These are phyloP conservation scores for Chouioia cunea DNA, from an alignment of 2,888 invertebrate genomes.

Conservation along the genomic window DNA sequence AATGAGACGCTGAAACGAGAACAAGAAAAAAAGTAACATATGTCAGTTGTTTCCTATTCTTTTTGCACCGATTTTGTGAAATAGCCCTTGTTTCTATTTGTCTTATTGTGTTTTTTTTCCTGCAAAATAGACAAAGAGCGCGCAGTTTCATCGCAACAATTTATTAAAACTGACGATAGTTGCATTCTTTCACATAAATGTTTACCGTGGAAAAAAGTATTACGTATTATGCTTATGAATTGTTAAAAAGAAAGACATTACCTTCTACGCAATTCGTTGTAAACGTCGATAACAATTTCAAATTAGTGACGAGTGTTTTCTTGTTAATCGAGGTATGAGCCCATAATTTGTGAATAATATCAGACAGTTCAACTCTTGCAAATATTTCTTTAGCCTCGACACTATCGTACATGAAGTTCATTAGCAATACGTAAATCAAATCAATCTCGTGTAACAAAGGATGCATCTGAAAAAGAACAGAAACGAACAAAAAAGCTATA, in stretches of 20 bases:
- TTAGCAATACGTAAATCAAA: conserved; percentile 72
- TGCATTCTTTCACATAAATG: not conserved
- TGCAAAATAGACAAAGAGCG: too few species aligned
- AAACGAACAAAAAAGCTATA: not conserved
- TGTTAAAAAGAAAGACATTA: conserved; percentile 63
- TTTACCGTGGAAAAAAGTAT: too few species aligned
- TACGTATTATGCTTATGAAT: too few species aligned
- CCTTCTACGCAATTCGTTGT: conserved; percentile 76
- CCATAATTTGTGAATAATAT: conserved; percentile 77
- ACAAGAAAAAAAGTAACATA: conserved; percentile 17
- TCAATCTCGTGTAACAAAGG: conserved; percentile 73
- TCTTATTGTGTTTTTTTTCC: too few species aligned
- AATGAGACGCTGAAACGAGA: conserved; percentile 68
- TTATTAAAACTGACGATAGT: conserved; percentile 3
- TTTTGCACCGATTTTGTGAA: too few species aligned
- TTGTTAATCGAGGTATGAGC: conserved; percentile 76
- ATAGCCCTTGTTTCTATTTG: too few species aligned
- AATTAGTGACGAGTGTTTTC: conserved; percentile 70
- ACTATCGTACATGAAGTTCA: conserved; percentile 74
- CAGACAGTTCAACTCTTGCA: conserved; percentile 72
- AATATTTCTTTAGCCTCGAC: conserved; percentile 72
- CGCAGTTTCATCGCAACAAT: not conserved
- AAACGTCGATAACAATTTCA: conserved; percentile 75
- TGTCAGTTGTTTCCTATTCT: not conserved
- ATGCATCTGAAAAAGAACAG: conserved; percentile 58